These are phyloP conservation scores for Caenorhabditis latens DNA, from an alignment of 1,140 invertebrate genomes.

Conservation along the genomic window DNA sequence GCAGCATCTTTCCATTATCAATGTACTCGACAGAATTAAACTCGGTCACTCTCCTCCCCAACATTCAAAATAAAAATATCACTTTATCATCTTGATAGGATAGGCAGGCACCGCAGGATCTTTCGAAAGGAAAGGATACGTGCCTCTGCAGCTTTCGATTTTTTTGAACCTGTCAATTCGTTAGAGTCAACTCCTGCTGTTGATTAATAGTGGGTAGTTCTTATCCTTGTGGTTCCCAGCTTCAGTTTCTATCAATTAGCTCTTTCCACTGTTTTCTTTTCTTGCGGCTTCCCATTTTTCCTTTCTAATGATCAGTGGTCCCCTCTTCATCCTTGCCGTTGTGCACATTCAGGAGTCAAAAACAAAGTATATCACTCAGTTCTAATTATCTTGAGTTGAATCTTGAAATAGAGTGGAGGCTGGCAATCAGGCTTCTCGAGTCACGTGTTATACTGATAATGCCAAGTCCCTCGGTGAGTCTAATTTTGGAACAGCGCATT, in stretches of 20 bases:
- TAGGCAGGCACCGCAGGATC: not conserved
- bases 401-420: too few relatives aligned
- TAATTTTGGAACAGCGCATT: not conserved
- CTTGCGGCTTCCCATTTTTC: constrained; percentile 1
- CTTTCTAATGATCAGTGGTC: not conserved
- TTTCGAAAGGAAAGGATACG: not conserved
- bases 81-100: too few relatives aligned
- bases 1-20: too few relatives aligned
- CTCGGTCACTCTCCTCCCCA: too few relatives aligned
- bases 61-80: too few relatives aligned
- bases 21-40: too few relatives aligned
- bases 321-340: not conserved
- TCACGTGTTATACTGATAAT: not conserved
- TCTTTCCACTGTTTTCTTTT: not conserved
- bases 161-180: constrained; percentile 9
- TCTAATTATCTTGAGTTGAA: too few relatives aligned
- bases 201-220: constrained; percentile 43
- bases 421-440: not conserved
- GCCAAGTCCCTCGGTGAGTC: not conserved
- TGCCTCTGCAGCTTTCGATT: not conserved
- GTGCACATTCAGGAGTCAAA: too few relatives aligned
- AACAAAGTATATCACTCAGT: too few relatives aligned
- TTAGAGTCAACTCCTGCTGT: constrained; percentile 7
- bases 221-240: constrained; percentile 24
- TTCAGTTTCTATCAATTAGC: constrained; percentile 14